Conservation (phyloP, 2,888 invertebrate genomes). For the Cerceris ruficornis region DNA sequence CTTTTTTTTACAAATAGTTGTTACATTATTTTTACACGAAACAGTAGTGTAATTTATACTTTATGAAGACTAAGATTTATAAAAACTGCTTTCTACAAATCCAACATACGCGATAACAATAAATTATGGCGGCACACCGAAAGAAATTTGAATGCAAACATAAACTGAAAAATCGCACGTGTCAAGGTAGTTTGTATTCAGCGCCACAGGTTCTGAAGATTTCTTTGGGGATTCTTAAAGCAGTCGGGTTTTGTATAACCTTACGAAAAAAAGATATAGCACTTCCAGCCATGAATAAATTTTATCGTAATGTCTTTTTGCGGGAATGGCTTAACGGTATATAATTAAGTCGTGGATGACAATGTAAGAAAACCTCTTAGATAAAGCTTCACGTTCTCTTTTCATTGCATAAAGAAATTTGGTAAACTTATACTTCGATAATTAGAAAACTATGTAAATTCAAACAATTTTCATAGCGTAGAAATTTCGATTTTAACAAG, state of each 20-base stretch:
- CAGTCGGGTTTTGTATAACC: conserved; percentile 21
- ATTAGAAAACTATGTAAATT: too few relatives aligned
- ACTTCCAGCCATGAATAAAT: conserved; percentile 8
- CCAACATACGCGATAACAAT: neutral
- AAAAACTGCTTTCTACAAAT: neutral
- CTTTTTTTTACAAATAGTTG: too few relatives aligned
- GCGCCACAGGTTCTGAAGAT: conserved; percentile 27
- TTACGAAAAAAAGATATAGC: conserved; percentile 1
- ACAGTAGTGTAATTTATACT: neutral
- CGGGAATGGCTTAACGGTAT: neutral
- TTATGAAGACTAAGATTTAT: neutral
- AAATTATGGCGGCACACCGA: neutral
- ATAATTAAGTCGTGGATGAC: too few relatives aligned
- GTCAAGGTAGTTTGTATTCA: conserved; percentile 46
- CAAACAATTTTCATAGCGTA: too few relatives aligned
- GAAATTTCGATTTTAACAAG: too few relatives aligned
- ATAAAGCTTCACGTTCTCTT: too few relatives aligned
- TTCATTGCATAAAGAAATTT: too few relatives aligned
- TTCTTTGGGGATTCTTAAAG: conserved; percentile 48
- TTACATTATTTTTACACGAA: too few relatives aligned
- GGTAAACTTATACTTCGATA: too few relatives aligned
- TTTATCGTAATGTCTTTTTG: neutral
- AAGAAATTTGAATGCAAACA: conserved; percentile 5
- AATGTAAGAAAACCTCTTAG: too few relatives aligned
- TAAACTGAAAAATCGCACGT: conserved; percentile 25